These are phyloP conservation scores for Cecidostiba fungosa DNA, from an alignment of 2,888 invertebrate genomes.

Conservation along the genomic window DNA sequence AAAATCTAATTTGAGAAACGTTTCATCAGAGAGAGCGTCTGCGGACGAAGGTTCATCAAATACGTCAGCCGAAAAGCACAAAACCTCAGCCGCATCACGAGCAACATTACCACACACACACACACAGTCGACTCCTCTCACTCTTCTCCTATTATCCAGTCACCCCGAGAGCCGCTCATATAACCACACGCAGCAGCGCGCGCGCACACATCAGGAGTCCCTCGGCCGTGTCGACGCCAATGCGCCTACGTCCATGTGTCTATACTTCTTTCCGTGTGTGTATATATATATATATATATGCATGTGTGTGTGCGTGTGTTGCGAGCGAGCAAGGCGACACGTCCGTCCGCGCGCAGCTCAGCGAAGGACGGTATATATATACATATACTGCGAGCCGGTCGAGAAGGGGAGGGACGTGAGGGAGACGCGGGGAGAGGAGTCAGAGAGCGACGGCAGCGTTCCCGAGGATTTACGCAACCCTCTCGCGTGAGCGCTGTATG, in stretches of 20 bases:
- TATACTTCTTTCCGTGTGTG: background rate
- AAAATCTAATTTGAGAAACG: too few species aligned
- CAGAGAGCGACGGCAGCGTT: slow-evolving; percentile 32
- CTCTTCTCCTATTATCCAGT: slow-evolving; percentile 13
- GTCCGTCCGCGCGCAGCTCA: slow-evolving; percentile 45
- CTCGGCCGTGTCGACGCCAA: slow-evolving; percentile 49
- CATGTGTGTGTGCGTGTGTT: slow-evolving; percentile 22
- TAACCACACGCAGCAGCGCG: background rate
- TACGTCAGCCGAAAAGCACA: background rate
- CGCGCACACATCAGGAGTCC: background rate
- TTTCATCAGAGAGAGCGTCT: too few species aligned
- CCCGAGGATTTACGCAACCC: slow-evolving; percentile 78
- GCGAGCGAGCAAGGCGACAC: slow-evolving; percentile 50
- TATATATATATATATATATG: background rate
- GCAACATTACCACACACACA: background rate
- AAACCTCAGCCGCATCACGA: background rate
- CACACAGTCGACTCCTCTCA: background rate
- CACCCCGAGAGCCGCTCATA: background rate
- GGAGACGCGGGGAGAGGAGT: slow-evolving; percentile 6
- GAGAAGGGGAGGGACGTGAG: slow-evolving; percentile 2
- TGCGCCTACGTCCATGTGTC: background rate
- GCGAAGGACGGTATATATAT: background rate
- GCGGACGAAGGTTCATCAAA: too few species aligned
- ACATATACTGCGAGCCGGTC: background rate
- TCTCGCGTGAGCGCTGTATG: slow-evolving; percentile 69